Conservation (phyloP, 2,113 vertebrate species). For the Corydoras sp. region DNA sequence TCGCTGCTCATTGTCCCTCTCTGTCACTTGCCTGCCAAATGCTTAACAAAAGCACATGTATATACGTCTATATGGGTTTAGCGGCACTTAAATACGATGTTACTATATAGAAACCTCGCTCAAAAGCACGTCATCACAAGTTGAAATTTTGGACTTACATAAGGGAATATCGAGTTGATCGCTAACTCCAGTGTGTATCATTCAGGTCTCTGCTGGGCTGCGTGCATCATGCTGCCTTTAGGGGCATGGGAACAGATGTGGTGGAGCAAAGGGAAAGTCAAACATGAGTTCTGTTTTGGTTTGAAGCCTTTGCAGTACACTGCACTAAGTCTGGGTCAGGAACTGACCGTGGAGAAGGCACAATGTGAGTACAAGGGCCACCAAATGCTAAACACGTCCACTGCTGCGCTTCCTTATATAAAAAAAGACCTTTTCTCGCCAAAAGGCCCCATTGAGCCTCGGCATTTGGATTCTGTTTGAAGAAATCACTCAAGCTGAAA, state of each 20-base stretch:
- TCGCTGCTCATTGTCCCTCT: not conserved
- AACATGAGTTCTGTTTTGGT: slow-evolving; percentile 56
- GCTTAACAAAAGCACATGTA: not conserved
- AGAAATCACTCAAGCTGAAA: slow-evolving; percentile 65
- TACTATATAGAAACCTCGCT: not conserved
- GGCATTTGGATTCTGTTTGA: slow-evolving; percentile 59
- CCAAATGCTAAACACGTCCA: slow-evolving; percentile 70
- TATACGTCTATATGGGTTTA: not conserved
- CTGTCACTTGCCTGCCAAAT: not conserved
- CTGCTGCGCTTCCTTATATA: slow-evolving; percentile 65
- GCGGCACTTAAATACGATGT: too few species aligned
- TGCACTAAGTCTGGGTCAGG: slow-evolving; percentile 29
- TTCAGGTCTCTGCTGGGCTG: slow-evolving; percentile 32
- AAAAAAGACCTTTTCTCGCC: slow-evolving; percentile 27
- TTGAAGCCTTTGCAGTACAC: slow-evolving; percentile 36
- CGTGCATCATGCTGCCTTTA: slow-evolving; percentile 52
- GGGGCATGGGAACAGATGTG: slow-evolving; percentile 52
- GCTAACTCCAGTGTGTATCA: slow-evolving; percentile 48
- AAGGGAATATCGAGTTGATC: slow-evolving; percentile 58
- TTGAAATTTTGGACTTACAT: slow-evolving; percentile 36
- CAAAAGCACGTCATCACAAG: slow-evolving; percentile 18
- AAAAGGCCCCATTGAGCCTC: slow-evolving; percentile 52
- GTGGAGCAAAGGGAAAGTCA: slow-evolving; percentile 42
- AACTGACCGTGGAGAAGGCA: slow-evolving; percentile 56
- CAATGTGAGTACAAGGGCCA: slow-evolving; percentile 61